Percentiles rank a stretch among this genome's conserved stretches.
Evolutionary conservation across 2,113 vertebrate genomes (phyloP).

Genomic region (Calypte anna): DNA sequence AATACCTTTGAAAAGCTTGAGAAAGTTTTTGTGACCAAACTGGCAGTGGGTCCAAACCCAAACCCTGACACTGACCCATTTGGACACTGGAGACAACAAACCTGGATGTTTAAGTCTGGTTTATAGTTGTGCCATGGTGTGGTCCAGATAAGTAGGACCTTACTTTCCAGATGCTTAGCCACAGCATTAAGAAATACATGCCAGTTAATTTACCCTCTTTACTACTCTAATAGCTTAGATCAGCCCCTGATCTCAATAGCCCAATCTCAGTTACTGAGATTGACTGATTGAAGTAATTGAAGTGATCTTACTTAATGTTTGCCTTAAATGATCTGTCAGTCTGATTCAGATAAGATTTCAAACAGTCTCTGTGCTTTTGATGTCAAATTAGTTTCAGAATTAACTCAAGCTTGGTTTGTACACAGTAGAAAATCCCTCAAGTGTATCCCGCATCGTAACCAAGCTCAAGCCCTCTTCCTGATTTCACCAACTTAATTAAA

Average conservation of each 20-base stretch:
- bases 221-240: neutral
- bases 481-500: neutral
- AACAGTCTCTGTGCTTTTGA: constrained; percentile 50
- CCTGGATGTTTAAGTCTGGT: neutral
- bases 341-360: constrained; percentile 66
- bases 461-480: neutral
- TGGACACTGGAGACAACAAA: neutral
- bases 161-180: neutral
- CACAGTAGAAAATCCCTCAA: neutral
- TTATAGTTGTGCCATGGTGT: neutral
- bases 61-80: neutral
- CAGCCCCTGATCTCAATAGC: neutral
- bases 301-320: neutral
- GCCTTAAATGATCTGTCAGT: constrained; percentile 41
- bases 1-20: neutral
- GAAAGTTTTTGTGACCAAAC: neutral
- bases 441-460: neutral
- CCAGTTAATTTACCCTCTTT: neutral
- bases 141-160: neutral
- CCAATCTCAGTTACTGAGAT: neutral
- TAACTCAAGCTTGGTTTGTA: neutral
- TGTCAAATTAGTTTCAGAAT: constrained; percentile 52
- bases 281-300: constrained; percentile 26
- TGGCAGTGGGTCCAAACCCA: neutral
- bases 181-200: neutral